Conservation (phyloP, 1,140 invertebrate species). For the Lethrus apterus region DNA sequence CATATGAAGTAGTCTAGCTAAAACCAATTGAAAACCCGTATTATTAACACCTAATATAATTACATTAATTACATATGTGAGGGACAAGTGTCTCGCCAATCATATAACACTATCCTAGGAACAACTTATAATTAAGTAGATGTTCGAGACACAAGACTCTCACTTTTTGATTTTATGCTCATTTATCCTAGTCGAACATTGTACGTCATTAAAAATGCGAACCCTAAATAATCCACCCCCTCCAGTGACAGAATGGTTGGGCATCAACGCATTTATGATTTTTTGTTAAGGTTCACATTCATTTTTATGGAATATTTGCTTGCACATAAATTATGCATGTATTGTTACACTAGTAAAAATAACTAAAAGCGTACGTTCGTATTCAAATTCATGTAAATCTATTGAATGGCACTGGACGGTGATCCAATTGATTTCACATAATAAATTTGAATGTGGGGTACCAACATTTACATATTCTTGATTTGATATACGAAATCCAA, state of each 20-base stretch:
- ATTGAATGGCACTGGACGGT: conserved; percentile 3
- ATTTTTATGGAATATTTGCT: conserved; percentile 25
- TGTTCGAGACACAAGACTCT: conserved; percentile 27
- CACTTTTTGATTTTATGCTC: conserved; percentile 41
- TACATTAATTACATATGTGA: too few species aligned
- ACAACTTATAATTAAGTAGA: conserved; percentile 39
- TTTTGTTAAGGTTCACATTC: conserved; percentile 30
- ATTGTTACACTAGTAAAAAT: conserved; percentile 33
- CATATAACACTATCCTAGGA: conserved; percentile 27
- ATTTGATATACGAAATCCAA: conserved; percentile 1
- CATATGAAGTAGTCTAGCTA: conserved; percentile 9
- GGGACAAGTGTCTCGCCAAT: background rate
- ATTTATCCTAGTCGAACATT: conserved; percentile 31
- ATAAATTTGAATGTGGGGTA: conserved; percentile 7
- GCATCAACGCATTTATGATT: too few species aligned
- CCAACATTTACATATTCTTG: conserved; percentile 3
- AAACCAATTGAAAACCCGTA: conserved; percentile 33
- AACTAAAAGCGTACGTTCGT: conserved; percentile 28
- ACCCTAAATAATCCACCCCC: background rate
- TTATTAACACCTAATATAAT: conserved; percentile 17
- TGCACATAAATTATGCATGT: conserved; percentile 33
- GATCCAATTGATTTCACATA: conserved; percentile 17
- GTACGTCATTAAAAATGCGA: conserved; percentile 12
- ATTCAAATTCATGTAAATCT: conserved; percentile 27
- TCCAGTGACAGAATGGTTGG: too few species aligned